These are phyloP conservation scores for Tetragnatha montana DNA, from an alignment of 2,888 invertebrate genomes.

Conservation along the genomic window DNA sequence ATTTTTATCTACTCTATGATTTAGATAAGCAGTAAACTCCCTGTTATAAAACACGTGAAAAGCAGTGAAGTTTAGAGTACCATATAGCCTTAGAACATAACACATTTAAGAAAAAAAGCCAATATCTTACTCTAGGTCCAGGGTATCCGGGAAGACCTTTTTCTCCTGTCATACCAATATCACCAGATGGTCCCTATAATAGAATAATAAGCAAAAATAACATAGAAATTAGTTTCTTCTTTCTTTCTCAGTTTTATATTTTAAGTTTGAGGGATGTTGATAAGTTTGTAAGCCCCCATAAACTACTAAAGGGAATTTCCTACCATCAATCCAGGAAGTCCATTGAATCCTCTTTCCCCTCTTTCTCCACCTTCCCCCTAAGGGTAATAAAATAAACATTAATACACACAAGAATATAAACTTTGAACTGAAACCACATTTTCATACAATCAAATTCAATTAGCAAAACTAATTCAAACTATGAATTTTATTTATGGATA, in stretches of 20 bases:
- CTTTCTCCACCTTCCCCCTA: slow-evolving; percentile 79
- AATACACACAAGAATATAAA: no score
- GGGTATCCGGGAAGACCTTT: slow-evolving; percentile 78
- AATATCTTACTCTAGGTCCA: slow-evolving; percentile 77
- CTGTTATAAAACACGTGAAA: background rate
- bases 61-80: background rate
- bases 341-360: slow-evolving; percentile 72
- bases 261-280: no score
- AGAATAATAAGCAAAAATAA: background rate
- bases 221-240: background rate
- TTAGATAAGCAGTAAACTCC: no score
- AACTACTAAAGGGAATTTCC: background rate
- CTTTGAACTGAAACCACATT: no score
- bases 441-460: no score
- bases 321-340: slow-evolving; percentile 64
- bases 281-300: no score
- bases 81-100: background rate
- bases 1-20: background rate
- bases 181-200: slow-evolving; percentile 71
- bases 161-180: slow-evolving; percentile 72
- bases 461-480: no score
- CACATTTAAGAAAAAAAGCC: background rate
- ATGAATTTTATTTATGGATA: no score
- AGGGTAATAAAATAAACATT: background rate
- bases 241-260: no score